phyloP scores from a whole-genome alignment of 1,140 invertebrate genomes.

The Hyposmocoma kahamanoa region DNA sequence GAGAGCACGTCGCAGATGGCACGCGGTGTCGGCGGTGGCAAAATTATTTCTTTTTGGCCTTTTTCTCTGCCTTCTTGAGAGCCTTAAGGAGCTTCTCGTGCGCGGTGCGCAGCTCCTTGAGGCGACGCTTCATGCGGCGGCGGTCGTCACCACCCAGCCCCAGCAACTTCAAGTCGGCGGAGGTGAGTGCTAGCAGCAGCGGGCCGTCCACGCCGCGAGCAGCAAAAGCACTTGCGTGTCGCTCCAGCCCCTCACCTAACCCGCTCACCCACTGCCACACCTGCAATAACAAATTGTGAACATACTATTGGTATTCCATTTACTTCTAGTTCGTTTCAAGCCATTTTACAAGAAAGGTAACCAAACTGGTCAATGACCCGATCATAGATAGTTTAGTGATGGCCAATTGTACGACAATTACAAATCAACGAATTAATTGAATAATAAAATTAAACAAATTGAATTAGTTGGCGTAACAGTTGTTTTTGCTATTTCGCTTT shows the following conservation, averaged over 20 bases:
- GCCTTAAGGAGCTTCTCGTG: slow-evolving; percentile 90
- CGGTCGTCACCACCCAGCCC: slow-evolving; percentile 90
- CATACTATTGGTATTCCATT: no score
- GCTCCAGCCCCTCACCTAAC: slow-evolving; percentile 85
- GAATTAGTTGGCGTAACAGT: no score
- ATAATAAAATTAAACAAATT: no score
- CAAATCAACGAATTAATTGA: no score
- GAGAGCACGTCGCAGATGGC: slow-evolving; percentile 14
- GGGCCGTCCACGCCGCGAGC: slow-evolving; percentile 89
- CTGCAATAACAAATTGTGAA: no score
- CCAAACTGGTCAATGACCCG: no score
- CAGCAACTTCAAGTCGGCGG: slow-evolving; percentile 89
- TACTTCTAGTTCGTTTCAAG: no score
- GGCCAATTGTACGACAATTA: no score
- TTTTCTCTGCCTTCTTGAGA: slow-evolving; percentile 85
- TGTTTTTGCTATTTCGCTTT: no score
- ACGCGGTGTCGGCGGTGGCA: background rate
- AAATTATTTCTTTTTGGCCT: slow-evolving; percentile 77
- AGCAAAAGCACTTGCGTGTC: slow-evolving; percentile 88
- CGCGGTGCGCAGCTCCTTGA: slow-evolving; percentile 88
- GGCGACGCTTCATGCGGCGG: slow-evolving; percentile 87
- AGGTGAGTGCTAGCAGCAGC: slow-evolving; percentile 87
- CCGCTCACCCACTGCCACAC: slow-evolving; percentile 92
- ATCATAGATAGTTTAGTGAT: no score
- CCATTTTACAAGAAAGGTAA: no score